These are phyloP conservation scores for Pachyseris speciosa DNA, from an alignment of 64 coral and sea anemone species.

Conservation along the genomic window DNA sequence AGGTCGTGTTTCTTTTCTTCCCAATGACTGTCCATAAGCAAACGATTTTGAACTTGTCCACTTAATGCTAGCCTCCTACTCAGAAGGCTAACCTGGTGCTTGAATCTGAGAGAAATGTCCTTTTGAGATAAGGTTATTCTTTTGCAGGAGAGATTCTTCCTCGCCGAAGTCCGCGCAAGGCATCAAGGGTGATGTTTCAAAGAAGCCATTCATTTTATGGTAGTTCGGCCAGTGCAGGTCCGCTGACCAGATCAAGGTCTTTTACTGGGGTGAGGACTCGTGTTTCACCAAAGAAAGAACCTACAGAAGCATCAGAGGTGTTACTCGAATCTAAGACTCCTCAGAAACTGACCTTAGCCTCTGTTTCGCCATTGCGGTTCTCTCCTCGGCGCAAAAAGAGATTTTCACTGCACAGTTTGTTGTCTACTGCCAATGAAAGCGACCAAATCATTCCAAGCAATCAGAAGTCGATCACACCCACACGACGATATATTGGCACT, in stretches of 20 bases:
- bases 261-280: constrained; percentile 22
- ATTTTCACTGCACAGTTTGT: constrained; percentile 77
- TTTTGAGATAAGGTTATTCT: neutral
- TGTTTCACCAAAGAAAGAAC: constrained; percentile 30
- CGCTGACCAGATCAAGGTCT: constrained; percentile 71
- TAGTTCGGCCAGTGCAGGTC: constrained; percentile 42
- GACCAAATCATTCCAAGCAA: neutral
- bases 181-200: constrained; percentile 60
- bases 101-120: neutral
- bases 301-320: neutral
- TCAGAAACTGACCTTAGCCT: neutral
- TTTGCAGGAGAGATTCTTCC: constrained; percentile 61
- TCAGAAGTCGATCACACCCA: constrained; percentile 18
- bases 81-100: neutral
- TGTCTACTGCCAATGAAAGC: constrained; percentile 53
- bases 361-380: constrained; percentile 73
- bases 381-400: constrained; percentile 71
- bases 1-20: too few relatives aligned
- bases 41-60: too few relatives aligned
- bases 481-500: neutral
- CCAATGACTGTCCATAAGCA: too few relatives aligned
- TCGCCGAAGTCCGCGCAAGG: constrained; percentile 63
- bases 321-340: neutral
- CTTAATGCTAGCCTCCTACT: too few relatives aligned
- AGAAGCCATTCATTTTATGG: constrained; percentile 94